A percentile compares a stretch with the other conserved stretches of the same genome.
Evolutionary conservation across 2,113 vertebrate species (phyloP).

Genomic region (Pao palembangensis): DNA sequence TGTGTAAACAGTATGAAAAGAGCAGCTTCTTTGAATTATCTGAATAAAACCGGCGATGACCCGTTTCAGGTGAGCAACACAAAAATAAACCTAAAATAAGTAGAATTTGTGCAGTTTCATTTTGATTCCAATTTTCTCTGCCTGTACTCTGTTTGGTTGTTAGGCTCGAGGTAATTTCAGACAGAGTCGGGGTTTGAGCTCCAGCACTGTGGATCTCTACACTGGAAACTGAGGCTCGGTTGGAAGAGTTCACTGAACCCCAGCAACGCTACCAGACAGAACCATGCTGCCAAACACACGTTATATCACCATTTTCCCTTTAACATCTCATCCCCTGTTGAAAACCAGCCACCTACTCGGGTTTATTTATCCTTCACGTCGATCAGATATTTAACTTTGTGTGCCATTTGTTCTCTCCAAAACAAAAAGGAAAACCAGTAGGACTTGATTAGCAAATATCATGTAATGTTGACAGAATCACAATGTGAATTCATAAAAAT

Average conservation of each 20-base stretch:
- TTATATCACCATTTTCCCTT: slow-evolving; percentile 1
- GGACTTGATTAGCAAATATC: slow-evolving; percentile 7
- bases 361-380: slow-evolving; percentile 13
- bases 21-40: slow-evolving; percentile 89
- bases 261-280: slow-evolving; percentile 12
- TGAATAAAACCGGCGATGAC: slow-evolving; percentile 85
- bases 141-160: background rate
- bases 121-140: background rate
- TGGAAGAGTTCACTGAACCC: background rate
- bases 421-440: slow-evolving; percentile 1
- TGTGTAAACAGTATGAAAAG: slow-evolving; percentile 85
- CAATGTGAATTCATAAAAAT: slow-evolving; percentile 9
- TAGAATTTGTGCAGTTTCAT: background rate
- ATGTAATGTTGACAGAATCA: background rate
- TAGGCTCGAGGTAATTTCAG: slow-evolving; percentile 63
- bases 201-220: slow-evolving; percentile 77
- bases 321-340: slow-evolving; percentile 5
- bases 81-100: background rate
- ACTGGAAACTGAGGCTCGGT: slow-evolving; percentile 57
- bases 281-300: background rate
- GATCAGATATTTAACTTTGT: slow-evolving; percentile 23
- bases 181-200: slow-evolving; percentile 75
- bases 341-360: slow-evolving; percentile 22
- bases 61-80: slow-evolving; percentile 81
- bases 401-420: slow-evolving; percentile 36